Conservation (phyloP, 2,888 invertebrate genomes). For the Leptinotarsa tumamoca region DNA sequence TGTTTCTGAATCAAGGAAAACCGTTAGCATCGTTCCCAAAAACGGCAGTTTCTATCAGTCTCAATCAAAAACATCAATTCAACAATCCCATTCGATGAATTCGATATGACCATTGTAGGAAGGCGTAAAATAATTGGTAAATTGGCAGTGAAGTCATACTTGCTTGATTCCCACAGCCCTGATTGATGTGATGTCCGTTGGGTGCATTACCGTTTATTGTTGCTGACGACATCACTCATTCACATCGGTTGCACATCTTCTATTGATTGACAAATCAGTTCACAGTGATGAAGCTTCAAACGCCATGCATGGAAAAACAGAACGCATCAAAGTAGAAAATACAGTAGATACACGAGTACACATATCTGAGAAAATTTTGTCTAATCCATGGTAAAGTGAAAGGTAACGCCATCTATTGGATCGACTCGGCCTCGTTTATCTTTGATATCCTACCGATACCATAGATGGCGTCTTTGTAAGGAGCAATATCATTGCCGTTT, state of each 20-base stretch:
- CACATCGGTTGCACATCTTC: slow-evolving; percentile 3
- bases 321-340: too few species aligned
- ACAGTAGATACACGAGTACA: too few species aligned
- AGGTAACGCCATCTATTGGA: too few species aligned
- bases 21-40: background rate
- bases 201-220: background rate
- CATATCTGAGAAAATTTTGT: too few species aligned
- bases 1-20: background rate
- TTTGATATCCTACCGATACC: too few species aligned
- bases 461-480: too few species aligned
- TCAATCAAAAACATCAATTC: background rate
- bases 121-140: background rate
- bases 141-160: background rate
- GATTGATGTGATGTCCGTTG: background rate
- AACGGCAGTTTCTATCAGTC: background rate
- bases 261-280: background rate
- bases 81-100: background rate
- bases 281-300: background rate
- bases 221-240: background rate
- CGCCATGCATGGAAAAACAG: background rate
- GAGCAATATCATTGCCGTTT: too few species aligned
- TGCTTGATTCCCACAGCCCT: background rate
- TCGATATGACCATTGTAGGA: background rate
- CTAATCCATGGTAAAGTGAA: too few species aligned
- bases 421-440: too few species aligned